Evolutionary conservation across 2,888 invertebrate genomes (phyloP), one percentile per base, ranked within the genome.

Genomic region (Dolomedes plantarius): DNA sequence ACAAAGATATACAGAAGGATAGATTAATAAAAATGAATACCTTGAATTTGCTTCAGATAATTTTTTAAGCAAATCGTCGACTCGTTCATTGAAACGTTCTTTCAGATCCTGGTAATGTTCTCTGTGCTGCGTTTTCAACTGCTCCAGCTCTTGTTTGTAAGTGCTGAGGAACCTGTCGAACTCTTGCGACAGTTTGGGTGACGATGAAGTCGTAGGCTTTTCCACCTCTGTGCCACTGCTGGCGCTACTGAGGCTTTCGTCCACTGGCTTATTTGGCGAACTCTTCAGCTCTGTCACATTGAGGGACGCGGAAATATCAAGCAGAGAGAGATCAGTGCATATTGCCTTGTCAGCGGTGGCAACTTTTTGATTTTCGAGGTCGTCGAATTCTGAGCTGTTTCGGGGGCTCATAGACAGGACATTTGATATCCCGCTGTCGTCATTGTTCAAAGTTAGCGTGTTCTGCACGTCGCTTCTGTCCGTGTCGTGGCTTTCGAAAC

Each of bases 31-130:
- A n/a, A n/a, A n/a, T n/a, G n/a, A n/a, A 88, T 87, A 91, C 91
- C 91, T 91, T 68, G 91, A 89, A 89, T 91, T 91, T 9, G 91
- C 90, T 79, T 91, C 91, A 75, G 90, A 90, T 50, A 92, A 90
- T 75, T 90, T 90, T 80, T 90, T 90, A 46, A 92, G 89, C 41
- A 91, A 89, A 19, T 89, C 89, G 88, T 92, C 91, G 62, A 92
- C 91, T 89, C 91, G 95, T 90, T 96, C 95, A 91, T 96, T 96
- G 89, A 95, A 94, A 89, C 93, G 93, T 90, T 95, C 94, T 90
- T 95, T 96, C 89, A 96, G 91, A 90, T 95, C 95, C 89, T 95
- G 95, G n/a, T 94, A 94, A 89, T 95, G 94, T 68, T 93, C 93
- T 62, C 81, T 88, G 87, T 89, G 90, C 69, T 89, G 89, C 78